A percentile compares a stretch with the other conserved stretches of the same genome.
These are phyloP conservation scores for Perizoma affinitatum DNA, from an alignment of 2,888 invertebrate genomes.

Conservation along the genomic window DNA sequence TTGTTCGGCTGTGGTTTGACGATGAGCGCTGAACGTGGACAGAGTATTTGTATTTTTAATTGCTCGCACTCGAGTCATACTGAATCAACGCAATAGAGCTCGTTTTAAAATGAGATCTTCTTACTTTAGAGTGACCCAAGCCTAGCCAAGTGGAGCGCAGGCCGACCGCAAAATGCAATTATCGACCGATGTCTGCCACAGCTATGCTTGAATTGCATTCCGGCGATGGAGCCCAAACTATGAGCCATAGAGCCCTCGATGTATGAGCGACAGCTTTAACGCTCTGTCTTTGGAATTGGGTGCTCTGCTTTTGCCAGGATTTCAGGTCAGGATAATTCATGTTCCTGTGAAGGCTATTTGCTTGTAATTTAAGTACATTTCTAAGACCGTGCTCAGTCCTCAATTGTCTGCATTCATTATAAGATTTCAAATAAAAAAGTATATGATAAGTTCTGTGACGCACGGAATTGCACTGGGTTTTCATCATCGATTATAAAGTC, in stretches of 20 bases:
- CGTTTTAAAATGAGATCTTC: background rate
- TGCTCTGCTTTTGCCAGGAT: slow-evolving; percentile 17
- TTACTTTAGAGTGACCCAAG: slow-evolving; percentile 9
- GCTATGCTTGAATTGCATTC: slow-evolving; percentile 77
- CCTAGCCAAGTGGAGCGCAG: slow-evolving; percentile 59
- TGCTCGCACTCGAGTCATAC: background rate
- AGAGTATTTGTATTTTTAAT: too few relatives aligned
- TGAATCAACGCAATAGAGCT: slow-evolving; percentile 2
- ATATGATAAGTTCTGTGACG: too few relatives aligned
- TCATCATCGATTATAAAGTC: too few relatives aligned
- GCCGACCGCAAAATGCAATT: slow-evolving; percentile 82
- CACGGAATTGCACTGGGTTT: too few relatives aligned
- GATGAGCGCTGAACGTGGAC: too few relatives aligned
- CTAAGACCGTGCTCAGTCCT: background rate
- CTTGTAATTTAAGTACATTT: background rate
- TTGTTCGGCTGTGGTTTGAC: too few relatives aligned
- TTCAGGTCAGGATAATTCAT: background rate
- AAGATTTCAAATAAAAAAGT: too few relatives aligned
- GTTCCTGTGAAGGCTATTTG: background rate
- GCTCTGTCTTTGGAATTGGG: slow-evolving; percentile 19
- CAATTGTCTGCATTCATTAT: too few relatives aligned
- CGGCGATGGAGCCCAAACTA: slow-evolving; percentile 60
- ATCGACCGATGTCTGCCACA: slow-evolving; percentile 77
- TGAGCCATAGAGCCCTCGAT: slow-evolving; percentile 49
- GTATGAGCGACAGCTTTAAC: slow-evolving; percentile 37